phyloP scores from a whole-genome alignment of 1,140 invertebrate genomes.

The Megathymus violae region DNA sequence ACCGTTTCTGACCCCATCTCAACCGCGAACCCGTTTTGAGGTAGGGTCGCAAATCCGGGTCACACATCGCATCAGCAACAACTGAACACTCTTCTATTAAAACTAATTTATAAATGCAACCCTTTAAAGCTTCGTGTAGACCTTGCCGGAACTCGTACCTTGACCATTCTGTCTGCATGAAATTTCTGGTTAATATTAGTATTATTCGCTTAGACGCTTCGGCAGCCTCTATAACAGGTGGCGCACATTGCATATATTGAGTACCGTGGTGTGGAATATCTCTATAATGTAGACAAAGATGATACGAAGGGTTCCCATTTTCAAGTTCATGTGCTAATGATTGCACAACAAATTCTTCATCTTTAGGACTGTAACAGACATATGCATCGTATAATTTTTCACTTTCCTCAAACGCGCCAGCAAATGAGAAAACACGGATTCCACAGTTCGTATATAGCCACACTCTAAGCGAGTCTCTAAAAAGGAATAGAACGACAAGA shows the following conservation, averaged over 20 bases:
- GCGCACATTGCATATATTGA: constrained; percentile 89
- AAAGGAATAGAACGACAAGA: constrained; percentile 91
- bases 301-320: constrained; percentile 88
- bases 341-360: constrained; percentile 94
- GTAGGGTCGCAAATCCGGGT: constrained; percentile 94
- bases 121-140: constrained; percentile 93
- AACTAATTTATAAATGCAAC: constrained; percentile 92
- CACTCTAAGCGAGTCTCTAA: constrained; percentile 92
- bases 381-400: constrained; percentile 97
- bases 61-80: constrained; percentile 90
- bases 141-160: constrained; percentile 93
- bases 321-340: constrained; percentile 93
- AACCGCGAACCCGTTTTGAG: constrained; percentile 92
- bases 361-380: constrained; percentile 96
- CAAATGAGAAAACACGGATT: constrained; percentile 89
- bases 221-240: constrained; percentile 92
- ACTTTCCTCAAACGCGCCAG: constrained; percentile 87
- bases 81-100: constrained; percentile 91
- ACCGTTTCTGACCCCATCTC: constrained; percentile 94
- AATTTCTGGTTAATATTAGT: constrained; percentile 91
- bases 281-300: constrained; percentile 94
- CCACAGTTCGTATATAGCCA: constrained; percentile 95
- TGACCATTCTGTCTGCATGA: constrained; percentile 94
- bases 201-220: constrained; percentile 92
- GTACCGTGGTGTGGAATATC: constrained; percentile 89